Conservation (phyloP, 2,888 invertebrate genomes). For the Erebia aethiops region DNA sequence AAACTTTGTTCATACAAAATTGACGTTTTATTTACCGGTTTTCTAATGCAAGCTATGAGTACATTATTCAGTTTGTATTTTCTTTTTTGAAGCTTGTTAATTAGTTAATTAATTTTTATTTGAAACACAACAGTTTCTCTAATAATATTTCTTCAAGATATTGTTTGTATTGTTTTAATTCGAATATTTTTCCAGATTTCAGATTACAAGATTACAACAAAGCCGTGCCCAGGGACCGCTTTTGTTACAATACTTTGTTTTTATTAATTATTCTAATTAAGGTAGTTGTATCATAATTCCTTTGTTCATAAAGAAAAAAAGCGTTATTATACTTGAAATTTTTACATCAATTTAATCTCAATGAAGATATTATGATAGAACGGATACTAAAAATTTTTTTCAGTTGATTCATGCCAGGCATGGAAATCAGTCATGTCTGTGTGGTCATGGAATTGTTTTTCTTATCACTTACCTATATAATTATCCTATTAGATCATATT, state of each 20-base stretch:
- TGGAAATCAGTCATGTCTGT: too few relatives aligned
- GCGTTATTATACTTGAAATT: too few relatives aligned
- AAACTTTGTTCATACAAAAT: background rate
- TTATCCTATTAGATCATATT: too few relatives aligned
- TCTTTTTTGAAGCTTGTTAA: background rate
- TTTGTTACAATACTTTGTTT: slow-evolving; percentile 56
- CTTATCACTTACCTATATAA: too few relatives aligned
- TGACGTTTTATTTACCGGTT: background rate
- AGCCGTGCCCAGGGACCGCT: slow-evolving; percentile 56
- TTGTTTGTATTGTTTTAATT: slow-evolving; percentile 49
- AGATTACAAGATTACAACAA: slow-evolving; percentile 78
- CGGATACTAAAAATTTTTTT: too few relatives aligned
- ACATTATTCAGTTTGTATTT: background rate
- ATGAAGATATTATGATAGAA: too few relatives aligned
- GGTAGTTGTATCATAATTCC: slow-evolving; percentile 25
- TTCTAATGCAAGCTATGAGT: background rate
- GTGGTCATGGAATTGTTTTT: too few relatives aligned
- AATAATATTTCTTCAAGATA: background rate
- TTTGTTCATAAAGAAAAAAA: slow-evolving; percentile 3
- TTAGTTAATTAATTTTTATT: background rate
- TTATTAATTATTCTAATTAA: slow-evolving; percentile 50
- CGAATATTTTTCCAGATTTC: slow-evolving; percentile 72
- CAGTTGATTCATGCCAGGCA: too few relatives aligned
- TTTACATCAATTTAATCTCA: too few relatives aligned
- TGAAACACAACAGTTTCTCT: background rate